Percentiles rank a stretch among this genome's conserved stretches.
Conservation (phyloP, 1,140 invertebrate genomes). For the Dreissena rostriformis region DNA sequence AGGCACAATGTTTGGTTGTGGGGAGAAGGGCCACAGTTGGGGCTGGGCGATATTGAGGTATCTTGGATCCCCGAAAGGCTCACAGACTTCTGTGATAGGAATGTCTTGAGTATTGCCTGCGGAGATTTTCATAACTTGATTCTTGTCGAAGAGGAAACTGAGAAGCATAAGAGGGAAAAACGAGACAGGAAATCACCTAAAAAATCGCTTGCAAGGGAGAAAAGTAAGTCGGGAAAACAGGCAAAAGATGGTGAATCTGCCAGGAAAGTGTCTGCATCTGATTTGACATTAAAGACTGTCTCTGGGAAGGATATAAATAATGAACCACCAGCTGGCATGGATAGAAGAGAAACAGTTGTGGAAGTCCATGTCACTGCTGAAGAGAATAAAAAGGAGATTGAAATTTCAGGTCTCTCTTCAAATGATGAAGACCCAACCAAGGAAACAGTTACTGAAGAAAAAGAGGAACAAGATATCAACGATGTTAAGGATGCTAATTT, state of each 20-base stretch:
- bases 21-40: slow-evolving; percentile 87
- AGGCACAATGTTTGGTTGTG: slow-evolving; percentile 91
- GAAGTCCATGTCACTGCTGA: background rate
- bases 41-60: slow-evolving; percentile 82
- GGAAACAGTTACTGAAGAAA: background rate
- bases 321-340: too few species aligned
- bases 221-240: background rate
- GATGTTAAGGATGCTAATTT: background rate
- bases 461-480: background rate
- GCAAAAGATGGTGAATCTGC: background rate
- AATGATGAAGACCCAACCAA: slow-evolving; percentile 16
- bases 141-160: slow-evolving; percentile 82
- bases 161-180: too few species aligned
- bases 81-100: slow-evolving; percentile 86
- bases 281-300: too few species aligned
- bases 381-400: background rate
- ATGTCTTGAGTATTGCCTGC: slow-evolving; percentile 84
- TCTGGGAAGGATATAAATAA: too few species aligned
- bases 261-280: too few species aligned
- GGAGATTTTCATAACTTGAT: slow-evolving; percentile 87
- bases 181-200: too few species aligned
- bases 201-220: too few species aligned
- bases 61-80: slow-evolving; percentile 84
- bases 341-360: background rate
- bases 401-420: slow-evolving; percentile 2